These are phyloP conservation scores for Phoenoteleia sp. DNA, from an alignment of 2,888 invertebrate genomes.

Conservation along the genomic window DNA sequence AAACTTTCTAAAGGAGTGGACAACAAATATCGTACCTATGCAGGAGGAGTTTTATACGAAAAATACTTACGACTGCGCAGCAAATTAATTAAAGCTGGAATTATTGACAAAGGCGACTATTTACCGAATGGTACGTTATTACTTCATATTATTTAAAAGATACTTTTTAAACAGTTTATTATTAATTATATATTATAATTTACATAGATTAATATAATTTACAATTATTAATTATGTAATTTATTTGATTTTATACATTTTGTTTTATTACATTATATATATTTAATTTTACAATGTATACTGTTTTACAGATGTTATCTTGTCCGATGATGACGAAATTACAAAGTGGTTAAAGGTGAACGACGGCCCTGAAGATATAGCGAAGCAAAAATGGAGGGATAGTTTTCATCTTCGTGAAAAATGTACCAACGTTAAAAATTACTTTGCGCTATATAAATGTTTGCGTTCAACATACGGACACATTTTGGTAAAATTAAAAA, in stretches of 20 bases:
- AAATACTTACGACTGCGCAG: not conserved
- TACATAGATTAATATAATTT: too few relatives aligned
- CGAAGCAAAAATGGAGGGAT: not conserved
- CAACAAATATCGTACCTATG: not conserved
- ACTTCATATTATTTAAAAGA: too few relatives aligned
- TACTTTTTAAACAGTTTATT: too few relatives aligned
- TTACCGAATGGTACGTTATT: conserved; percentile 2
- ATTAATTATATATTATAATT: too few relatives aligned
- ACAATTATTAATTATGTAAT: too few relatives aligned
- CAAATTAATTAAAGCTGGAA: not conserved
- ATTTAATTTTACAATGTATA: too few relatives aligned
- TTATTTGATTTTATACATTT: too few relatives aligned
- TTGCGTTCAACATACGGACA: conserved; percentile 19
- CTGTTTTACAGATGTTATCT: not conserved
- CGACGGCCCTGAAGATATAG: not conserved
- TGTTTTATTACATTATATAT: too few relatives aligned
- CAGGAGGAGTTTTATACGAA: not conserved
- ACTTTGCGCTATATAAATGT: conserved; percentile 24
- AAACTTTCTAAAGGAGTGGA: not conserved
- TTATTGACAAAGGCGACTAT: not conserved
- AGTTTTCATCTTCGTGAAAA: not conserved
- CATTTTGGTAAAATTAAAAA: conserved; percentile 23
- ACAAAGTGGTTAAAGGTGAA: not conserved
- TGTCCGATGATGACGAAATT: not conserved
- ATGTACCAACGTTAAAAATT: conserved; percentile 7